Conservation (phyloP, 2,113 vertebrate species). For the Thryonomys swinderianus region DNA sequence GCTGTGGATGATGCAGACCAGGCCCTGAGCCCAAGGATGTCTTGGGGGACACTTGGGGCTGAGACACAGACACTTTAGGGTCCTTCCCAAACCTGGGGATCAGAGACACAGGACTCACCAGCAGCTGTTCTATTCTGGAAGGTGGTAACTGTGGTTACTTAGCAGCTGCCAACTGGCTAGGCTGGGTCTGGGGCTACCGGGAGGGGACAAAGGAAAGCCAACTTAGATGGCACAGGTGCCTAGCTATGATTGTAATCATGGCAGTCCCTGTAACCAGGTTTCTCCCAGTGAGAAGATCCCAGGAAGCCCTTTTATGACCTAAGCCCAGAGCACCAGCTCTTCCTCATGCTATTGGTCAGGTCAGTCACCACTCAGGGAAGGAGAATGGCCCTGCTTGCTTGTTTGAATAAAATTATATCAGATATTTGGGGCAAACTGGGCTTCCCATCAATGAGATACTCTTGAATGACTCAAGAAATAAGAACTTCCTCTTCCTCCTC, state of each 20-base stretch:
- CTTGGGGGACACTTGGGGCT: not conserved
- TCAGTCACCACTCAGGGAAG: not conserved
- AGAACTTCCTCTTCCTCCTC: not conserved
- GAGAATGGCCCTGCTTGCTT: not conserved
- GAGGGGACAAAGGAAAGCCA: not conserved
- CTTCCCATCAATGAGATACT: not conserved
- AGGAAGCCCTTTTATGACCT: not conserved
- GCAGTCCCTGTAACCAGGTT: not conserved
- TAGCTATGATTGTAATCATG: not conserved
- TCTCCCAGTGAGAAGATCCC: not conserved
- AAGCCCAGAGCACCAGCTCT: not conserved
- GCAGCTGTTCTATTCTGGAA: not conserved
- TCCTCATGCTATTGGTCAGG: not conserved
- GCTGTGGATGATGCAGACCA: not conserved
- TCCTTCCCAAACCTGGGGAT: no score
- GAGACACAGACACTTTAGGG: not conserved
- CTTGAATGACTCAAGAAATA: not conserved
- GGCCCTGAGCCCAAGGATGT: not conserved
- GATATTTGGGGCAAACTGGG: not conserved
- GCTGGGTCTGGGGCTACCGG: not conserved
- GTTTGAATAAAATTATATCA: not conserved
- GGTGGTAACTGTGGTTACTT: not conserved
- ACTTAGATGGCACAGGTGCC: not conserved
- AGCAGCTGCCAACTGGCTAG: not conserved
- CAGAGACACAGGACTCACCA: not conserved